A percentile compares a stretch with the other conserved stretches of the same genome.
Conservation (phyloP, 2,888 invertebrate species). For the Stenodema calcarata region DNA sequence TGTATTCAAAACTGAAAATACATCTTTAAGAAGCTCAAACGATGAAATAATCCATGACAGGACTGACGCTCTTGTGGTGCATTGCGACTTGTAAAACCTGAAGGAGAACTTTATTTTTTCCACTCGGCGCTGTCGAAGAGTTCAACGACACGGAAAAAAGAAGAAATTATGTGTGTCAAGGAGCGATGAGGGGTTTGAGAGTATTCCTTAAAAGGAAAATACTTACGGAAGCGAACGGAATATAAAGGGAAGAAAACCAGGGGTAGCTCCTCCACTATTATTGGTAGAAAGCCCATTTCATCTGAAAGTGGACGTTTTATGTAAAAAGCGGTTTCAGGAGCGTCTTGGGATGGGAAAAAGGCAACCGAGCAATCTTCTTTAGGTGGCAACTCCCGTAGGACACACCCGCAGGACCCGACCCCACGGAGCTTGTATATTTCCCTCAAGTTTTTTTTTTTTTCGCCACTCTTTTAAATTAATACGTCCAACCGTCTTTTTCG, state of each 20-base stretch:
- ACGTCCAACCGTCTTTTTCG: slow-evolving; percentile 16
- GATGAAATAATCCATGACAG: too few relatives aligned
- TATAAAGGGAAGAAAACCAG: slow-evolving; percentile 1
- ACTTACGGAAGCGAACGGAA: neutral
- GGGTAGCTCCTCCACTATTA: neutral
- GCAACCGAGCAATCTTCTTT: slow-evolving; percentile 43
- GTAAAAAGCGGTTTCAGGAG: slow-evolving; percentile 41
- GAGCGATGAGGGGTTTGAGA: neutral
- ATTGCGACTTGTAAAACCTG: too few relatives aligned
- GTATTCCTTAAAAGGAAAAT: neutral
- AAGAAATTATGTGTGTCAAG: neutral
- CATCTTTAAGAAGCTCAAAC: too few relatives aligned
- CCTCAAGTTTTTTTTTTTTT: neutral
- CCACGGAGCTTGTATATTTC: slow-evolving; percentile 22
- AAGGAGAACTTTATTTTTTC: neutral
- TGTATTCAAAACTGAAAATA: too few relatives aligned
- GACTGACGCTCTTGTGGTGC: too few relatives aligned
- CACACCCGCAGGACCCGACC: neutral
- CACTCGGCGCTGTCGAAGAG: neutral
- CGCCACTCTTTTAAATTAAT: slow-evolving; percentile 51
- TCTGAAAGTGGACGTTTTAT: slow-evolving; percentile 51
- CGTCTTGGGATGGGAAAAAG: slow-evolving; percentile 26
- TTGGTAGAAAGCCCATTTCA: slow-evolving; percentile 47
- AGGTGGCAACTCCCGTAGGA: slow-evolving; percentile 39
- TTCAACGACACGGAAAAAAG: neutral